phyloP scores from a whole-genome alignment of 2,888 invertebrate genomes.

The Hypomecis punctinalis region DNA sequence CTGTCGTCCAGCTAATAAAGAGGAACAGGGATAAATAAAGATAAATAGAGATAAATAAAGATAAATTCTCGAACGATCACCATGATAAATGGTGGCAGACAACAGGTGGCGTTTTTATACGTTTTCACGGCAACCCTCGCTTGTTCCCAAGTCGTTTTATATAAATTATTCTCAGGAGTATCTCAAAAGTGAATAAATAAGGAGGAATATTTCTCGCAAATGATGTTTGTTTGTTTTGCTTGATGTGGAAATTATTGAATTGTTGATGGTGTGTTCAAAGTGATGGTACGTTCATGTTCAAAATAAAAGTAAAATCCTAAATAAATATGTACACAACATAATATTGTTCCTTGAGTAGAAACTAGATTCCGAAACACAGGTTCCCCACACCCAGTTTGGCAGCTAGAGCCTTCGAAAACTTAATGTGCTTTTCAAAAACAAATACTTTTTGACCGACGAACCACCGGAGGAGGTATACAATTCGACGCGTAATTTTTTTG shows the following conservation, averaged over 20 bases:
- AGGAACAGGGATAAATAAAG: conserved; percentile 18
- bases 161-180: conserved; percentile 17
- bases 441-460: too few relatives aligned
- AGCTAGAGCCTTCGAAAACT: too few relatives aligned
- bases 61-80: conserved; percentile 25
- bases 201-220: conserved; percentile 6
- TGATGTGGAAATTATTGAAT: not conserved
- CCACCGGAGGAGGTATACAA: too few relatives aligned
- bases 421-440: too few relatives aligned
- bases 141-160: conserved; percentile 18
- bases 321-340: too few relatives aligned
- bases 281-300: too few relatives aligned
- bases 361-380: too few relatives aligned
- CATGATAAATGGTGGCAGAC: conserved; percentile 24
- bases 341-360: too few relatives aligned
- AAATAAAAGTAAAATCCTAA: too few relatives aligned
- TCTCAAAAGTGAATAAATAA: conserved; percentile 18
- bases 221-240: conserved; percentile 2
- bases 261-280: too few relatives aligned
- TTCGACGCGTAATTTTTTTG: too few relatives aligned
- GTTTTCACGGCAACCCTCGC: conserved; percentile 16
- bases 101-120: conserved; percentile 28
- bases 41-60: conserved; percentile 26
- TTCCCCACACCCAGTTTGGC: too few relatives aligned
- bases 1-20: conserved; percentile 22